Percentiles rank a stretch among this genome's conserved stretches.
phyloP scores from a whole-genome alignment of 2,797 vertebrate genomes.

The Neostethus bicornis region DNA sequence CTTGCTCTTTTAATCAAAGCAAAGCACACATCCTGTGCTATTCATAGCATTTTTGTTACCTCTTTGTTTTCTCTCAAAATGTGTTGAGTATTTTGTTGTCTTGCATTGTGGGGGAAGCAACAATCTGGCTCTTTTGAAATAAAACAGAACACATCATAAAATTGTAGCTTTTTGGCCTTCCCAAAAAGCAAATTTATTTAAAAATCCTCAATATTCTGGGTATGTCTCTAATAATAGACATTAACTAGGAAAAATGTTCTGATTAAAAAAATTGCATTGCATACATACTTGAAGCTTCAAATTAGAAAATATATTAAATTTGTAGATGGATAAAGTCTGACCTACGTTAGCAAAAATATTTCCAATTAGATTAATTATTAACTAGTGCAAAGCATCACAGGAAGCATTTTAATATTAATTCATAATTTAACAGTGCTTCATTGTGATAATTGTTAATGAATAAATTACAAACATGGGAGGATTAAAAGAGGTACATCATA shows the following conservation, averaged over 20 bases:
- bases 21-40: constrained; percentile 76
- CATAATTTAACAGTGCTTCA: constrained; percentile 39
- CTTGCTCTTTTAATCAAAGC: constrained; percentile 87
- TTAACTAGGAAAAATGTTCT: too few species aligned
- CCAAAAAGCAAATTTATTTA: constrained; percentile 46
- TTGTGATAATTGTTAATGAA: constrained; percentile 37
- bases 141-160: constrained; percentile 47
- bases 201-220: constrained; percentile 47
- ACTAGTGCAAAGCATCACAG: constrained; percentile 48
- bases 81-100: constrained; percentile 33
- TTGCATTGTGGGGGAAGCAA: constrained; percentile 33
- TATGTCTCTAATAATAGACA: too few species aligned
- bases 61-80: constrained; percentile 58
- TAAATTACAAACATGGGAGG: constrained; percentile 35
- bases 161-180: constrained; percentile 27
- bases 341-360: constrained; percentile 31
- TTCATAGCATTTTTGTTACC: constrained; percentile 57
- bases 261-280: constrained; percentile 31
- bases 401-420: constrained; percentile 46
- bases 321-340: constrained; percentile 11
- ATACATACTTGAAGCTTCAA: constrained; percentile 8
- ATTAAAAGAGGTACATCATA: constrained; percentile 36
- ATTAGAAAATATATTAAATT: constrained; percentile 42
- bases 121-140: constrained; percentile 11
- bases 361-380: constrained; percentile 52